Base-by-base conservation (phyloP, 1,140 invertebrate genomes). In the Vollenhovia emeryi region DNA sequence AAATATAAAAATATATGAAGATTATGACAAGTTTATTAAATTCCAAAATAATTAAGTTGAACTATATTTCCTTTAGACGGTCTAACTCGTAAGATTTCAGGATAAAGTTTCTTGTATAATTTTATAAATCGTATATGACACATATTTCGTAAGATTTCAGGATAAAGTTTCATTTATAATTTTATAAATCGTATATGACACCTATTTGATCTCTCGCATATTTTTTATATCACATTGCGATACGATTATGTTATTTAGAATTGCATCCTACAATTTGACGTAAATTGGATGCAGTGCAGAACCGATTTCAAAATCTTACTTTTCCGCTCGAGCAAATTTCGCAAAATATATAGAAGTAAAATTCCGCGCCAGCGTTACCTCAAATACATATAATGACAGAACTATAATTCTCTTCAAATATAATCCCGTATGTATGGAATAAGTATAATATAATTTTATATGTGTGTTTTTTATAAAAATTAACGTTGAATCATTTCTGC, bases 1-100 rank as follows among this genome's bases (percentile, higher is more conserved):
- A 21, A 48, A 0, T 48, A 45, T 45, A 68, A 45, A 13, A 45
- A 68, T 43, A 27, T 43, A 66, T 24, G 7, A 40, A 0, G n/a
- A 33, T 62, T 33, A 33, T 68, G 5, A 50, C n/a, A 50, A 69
- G 48, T 69, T 5, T 48, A 50, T 69, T 69, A n/a, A 48, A 48
- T 27, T n/a, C 6, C 3, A 30, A 69, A 69, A 24, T 30, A 30
- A 69, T n/a, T 69, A n/a, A 69, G n/a, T 50, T 45, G 40, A 64
- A 48, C 0, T 18, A 2, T 36, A 0, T 6, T 57, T 5, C 15
- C 15, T 60, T 60, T 21, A 64, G 13, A 7, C 1, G n/a, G 2
- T 52, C n/a, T 11, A n/a, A n/a, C n/a, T 33, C 0, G 1, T 62
- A 36, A 21, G 1, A 62, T n/a, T 64, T 36, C 4, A 64, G 0